Evolutionary conservation across 1,140 invertebrate species (phyloP).

Genomic region (Heliconius himera): DNA sequence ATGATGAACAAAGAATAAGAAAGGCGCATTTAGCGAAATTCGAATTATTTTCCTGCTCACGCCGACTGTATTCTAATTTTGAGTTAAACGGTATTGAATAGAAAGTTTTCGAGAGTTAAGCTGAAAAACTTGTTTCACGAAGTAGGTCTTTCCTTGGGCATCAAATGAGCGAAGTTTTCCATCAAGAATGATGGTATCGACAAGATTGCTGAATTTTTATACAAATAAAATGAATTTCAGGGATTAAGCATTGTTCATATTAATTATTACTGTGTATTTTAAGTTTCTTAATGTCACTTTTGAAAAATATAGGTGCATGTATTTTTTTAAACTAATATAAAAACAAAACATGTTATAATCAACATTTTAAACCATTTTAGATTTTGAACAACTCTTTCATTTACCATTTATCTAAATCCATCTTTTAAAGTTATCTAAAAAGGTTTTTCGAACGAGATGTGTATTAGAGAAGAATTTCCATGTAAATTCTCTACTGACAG

Average conservation of each 20-base stretch:
- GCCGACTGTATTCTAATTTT: constrained; percentile 45
- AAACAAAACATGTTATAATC: too few relatives aligned
- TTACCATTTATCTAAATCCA: too few relatives aligned
- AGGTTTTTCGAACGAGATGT: too few relatives aligned
- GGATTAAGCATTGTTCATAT: neutral
- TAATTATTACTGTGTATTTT: neutral
- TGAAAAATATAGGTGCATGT: too few relatives aligned
- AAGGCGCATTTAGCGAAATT: constrained; percentile 30
- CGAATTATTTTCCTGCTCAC: constrained; percentile 29
- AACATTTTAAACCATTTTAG: too few relatives aligned
- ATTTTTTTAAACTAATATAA: too few relatives aligned
- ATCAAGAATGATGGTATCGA: constrained; percentile 41
- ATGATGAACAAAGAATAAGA: constrained; percentile 30
- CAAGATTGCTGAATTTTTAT: constrained; percentile 23
- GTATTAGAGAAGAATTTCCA: neutral
- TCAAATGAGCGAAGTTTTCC: constrained; percentile 56
- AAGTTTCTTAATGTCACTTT: neutral
- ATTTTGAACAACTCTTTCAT: too few relatives aligned
- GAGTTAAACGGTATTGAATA: constrained; percentile 51
- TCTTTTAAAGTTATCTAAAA: too few relatives aligned
- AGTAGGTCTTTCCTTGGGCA: constrained; percentile 47
- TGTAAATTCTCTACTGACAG: neutral
- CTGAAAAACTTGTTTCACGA: constrained; percentile 57
- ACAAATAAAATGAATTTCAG: neutral
- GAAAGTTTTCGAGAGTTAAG: constrained; percentile 45